A percentile compares a stretch with the other conserved stretches of the same genome.
These are phyloP conservation scores for Drosophila seclusa DNA, from an alignment of 2,888 invertebrate species.

Conservation along the genomic window DNA sequence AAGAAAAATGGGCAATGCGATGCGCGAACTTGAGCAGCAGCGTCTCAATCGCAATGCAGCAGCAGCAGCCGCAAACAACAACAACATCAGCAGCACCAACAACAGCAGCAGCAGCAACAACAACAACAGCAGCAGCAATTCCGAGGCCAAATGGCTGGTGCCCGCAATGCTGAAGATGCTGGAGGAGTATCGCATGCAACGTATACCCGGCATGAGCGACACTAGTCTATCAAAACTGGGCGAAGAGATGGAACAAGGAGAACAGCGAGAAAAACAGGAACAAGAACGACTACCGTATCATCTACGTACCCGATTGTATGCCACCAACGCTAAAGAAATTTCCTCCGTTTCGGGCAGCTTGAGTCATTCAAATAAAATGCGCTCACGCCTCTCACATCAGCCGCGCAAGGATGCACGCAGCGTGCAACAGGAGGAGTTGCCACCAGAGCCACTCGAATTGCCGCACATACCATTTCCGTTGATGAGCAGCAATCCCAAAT, in stretches of 20 bases:
- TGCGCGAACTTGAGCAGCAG: conserved; percentile 71
- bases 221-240: conserved; percentile 12
- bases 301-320: conserved; percentile 14
- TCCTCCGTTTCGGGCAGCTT: conserved; percentile 24
- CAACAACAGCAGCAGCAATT: neutral
- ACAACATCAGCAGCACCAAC: conserved; percentile 25
- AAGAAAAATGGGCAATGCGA: conserved; percentile 88
- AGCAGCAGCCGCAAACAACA: conserved; percentile 25
- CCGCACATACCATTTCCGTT: conserved; percentile 85
- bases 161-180: conserved; percentile 88
- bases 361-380: conserved; percentile 64
- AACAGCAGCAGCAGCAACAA: neutral
- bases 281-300: conserved; percentile 15
- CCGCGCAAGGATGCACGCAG: conserved; percentile 58
- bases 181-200: conserved; percentile 87
- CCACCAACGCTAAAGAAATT: conserved; percentile 28
- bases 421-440: conserved; percentile 81
- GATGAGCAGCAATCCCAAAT: conserved; percentile 83
- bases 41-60: conserved; percentile 37
- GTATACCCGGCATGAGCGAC: conserved; percentile 80
- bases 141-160: conserved; percentile 86
- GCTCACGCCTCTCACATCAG: conserved; percentile 60
- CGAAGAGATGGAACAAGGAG: too few species aligned
- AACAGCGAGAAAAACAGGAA: conserved; percentile 4
- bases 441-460: conserved; percentile 85